Evolutionary conservation across 2,797 vertebrate species (phyloP).

Genomic region (Scomberomorus guttatus): DNA sequence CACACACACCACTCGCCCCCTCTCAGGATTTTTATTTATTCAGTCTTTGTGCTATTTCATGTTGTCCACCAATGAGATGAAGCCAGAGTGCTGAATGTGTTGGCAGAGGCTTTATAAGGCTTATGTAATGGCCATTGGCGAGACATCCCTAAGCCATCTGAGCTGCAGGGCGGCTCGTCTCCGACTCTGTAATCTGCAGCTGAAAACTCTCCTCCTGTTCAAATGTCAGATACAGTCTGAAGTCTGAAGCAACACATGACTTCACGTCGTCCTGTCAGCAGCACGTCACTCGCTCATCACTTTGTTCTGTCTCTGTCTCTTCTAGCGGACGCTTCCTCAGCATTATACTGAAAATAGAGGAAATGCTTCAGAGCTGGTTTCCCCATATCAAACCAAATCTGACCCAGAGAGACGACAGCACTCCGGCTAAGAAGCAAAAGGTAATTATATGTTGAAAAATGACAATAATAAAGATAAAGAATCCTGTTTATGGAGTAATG

Average conservation of each 20-base stretch:
- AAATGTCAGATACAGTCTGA: neutral
- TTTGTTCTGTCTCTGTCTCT: neutral
- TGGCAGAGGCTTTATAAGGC: conserved; percentile 39
- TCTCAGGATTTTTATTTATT: conserved; percentile 44
- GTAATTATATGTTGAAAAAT: conserved; percentile 26
- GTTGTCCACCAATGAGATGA: conserved; percentile 59
- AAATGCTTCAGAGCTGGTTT: conserved; percentile 78
- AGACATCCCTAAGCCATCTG: conserved; percentile 55
- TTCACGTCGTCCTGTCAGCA: conserved; percentile 11
- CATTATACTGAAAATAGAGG: conserved; percentile 70
- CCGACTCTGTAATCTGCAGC: conserved; percentile 30
- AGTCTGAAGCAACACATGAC: conserved; percentile 14
- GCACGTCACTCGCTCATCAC: neutral
- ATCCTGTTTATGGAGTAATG: neutral
- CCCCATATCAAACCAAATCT: conserved; percentile 51
- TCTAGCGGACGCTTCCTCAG: conserved; percentile 58
- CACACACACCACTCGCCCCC: neutral
- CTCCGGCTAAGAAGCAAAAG: conserved; percentile 55
- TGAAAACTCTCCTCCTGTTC: neutral
- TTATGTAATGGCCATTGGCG: conserved; percentile 65
- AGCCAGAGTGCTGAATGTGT: conserved; percentile 6
- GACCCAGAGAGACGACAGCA: neutral
- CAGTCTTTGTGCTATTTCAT: conserved; percentile 36
- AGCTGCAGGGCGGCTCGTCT: conserved; percentile 46
- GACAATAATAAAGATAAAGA: neutral